Evolutionary conservation across 2,888 invertebrate species (phyloP).

Genomic region (Trissoscelio sp.): DNA sequence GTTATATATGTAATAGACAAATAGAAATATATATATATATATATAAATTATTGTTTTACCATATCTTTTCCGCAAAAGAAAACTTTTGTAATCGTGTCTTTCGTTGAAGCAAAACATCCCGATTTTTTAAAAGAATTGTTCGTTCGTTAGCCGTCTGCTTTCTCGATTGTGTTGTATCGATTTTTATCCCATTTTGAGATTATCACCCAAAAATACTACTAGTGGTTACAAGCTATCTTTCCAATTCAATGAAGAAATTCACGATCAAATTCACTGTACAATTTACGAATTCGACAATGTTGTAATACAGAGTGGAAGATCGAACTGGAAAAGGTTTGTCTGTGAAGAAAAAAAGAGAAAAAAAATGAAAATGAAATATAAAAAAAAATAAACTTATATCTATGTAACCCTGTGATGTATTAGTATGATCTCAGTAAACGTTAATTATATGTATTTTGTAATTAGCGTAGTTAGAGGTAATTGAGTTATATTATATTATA

Average conservation of each 20-base stretch:
- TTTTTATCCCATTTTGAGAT: constrained; percentile 77
- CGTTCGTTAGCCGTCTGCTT: constrained; percentile 56
- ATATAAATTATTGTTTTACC: constrained; percentile 64
- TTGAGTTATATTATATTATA: constrained; percentile 67
- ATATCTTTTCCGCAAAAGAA: constrained; percentile 33
- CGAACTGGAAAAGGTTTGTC: constrained; percentile 66
- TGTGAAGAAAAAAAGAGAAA: constrained; percentile 46
- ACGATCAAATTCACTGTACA: neutral
- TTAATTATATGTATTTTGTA: constrained; percentile 81
- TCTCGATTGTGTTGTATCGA: constrained; percentile 62
- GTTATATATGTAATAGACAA: constrained; percentile 43
- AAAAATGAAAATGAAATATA: constrained; percentile 64
- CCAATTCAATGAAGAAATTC: constrained; percentile 41
- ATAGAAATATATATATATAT: constrained; percentile 65
- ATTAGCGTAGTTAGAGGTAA: constrained; percentile 76
- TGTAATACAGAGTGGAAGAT: constrained; percentile 43
- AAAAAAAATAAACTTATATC: constrained; percentile 77
- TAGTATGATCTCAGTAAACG: constrained; percentile 84
- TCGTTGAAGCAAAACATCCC: constrained; percentile 35
- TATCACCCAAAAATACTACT: constrained; percentile 82
- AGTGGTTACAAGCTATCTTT: constrained; percentile 82
- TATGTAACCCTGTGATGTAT: constrained; percentile 84
- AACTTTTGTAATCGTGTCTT: constrained; percentile 43
- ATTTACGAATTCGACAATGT: no score
- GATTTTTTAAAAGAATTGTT: constrained; percentile 21